A percentile compares a stretch with the other conserved stretches of the same genome.
These are phyloP conservation scores for Cossypha heuglini DNA, from an alignment of 2,797 vertebrate genomes.

Conservation along the genomic window DNA sequence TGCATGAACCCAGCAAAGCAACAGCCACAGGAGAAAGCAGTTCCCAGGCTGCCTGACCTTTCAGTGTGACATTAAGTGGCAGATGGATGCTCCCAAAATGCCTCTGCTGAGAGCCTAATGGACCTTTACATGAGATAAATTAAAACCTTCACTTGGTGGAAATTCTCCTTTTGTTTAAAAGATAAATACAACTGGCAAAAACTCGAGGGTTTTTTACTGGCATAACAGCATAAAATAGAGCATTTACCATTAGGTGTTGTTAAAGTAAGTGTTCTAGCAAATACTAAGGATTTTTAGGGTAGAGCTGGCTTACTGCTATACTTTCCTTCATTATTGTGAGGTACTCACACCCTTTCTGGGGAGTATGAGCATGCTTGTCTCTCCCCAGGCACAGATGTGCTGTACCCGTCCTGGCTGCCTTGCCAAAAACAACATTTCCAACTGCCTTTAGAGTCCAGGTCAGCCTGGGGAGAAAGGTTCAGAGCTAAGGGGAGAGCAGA, in stretches of 20 bases:
- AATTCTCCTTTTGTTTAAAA: neutral
- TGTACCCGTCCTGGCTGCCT: neutral
- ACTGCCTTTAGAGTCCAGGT: neutral
- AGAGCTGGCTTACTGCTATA: neutral
- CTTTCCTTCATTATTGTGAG: neutral
- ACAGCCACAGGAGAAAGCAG: neutral
- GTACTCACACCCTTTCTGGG: neutral
- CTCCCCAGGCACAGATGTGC: neutral
- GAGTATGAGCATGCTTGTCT: neutral
- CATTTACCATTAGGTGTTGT: neutral
- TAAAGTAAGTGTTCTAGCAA: neutral
- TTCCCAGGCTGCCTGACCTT: neutral
- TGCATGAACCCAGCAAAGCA: neutral
- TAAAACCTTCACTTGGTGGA: neutral
- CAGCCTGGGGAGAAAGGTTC: neutral
- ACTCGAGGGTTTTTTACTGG: neutral
- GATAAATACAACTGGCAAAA: neutral
- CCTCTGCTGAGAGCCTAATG: neutral
- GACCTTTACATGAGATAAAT: neutral
- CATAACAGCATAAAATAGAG: neutral
- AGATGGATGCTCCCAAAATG: neutral
- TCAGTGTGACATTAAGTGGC: neutral
- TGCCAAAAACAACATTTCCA: neutral
- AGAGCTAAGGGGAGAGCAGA: neutral
- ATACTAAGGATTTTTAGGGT: neutral